A percentile compares a stretch with the other conserved stretches of the same genome.
These are phyloP conservation scores for Gerris lacustris DNA, from an alignment of 2,888 invertebrate species.

Conservation along the genomic window DNA sequence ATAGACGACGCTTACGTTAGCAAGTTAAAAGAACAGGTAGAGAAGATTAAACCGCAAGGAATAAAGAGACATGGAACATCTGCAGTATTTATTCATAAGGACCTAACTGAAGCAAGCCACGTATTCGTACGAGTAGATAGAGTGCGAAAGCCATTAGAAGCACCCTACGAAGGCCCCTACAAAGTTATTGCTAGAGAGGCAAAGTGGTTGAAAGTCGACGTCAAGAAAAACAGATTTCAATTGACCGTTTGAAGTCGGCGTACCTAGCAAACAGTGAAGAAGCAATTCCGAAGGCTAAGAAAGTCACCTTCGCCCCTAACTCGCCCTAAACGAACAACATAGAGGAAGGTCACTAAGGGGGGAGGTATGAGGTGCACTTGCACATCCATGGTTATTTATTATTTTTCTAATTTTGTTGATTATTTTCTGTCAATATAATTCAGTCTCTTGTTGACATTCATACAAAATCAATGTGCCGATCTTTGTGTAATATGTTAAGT, in stretches of 20 bases:
- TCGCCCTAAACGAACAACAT: neutral
- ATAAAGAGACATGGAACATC: neutral
- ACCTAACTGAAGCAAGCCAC: constrained; percentile 11
- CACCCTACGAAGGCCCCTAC: constrained; percentile 20
- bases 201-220: constrained; percentile 13
- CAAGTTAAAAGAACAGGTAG: neutral
- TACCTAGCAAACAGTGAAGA: neutral
- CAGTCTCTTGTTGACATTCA: too few species aligned
- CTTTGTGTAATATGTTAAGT: too few species aligned
- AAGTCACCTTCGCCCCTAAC: neutral
- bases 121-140: constrained; percentile 18
- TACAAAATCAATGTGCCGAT: too few species aligned
- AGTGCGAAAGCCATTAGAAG: constrained; percentile 16
- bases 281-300: neutral
- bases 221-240: neutral
- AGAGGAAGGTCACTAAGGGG: neutral
- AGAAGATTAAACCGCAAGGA: neutral
- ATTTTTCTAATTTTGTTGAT: too few species aligned
- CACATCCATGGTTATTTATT: too few species aligned
- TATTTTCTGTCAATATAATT: too few species aligned
- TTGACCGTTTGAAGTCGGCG: constrained; percentile 13
- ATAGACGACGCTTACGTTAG: neutral
- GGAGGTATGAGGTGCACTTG: neutral
- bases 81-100: constrained; percentile 8
- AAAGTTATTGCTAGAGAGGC: constrained; percentile 11